Percentiles rank a stretch among this genome's conserved stretches.
Conservation (phyloP, 1,140 invertebrate species). For the Saccostrea glomerata region DNA sequence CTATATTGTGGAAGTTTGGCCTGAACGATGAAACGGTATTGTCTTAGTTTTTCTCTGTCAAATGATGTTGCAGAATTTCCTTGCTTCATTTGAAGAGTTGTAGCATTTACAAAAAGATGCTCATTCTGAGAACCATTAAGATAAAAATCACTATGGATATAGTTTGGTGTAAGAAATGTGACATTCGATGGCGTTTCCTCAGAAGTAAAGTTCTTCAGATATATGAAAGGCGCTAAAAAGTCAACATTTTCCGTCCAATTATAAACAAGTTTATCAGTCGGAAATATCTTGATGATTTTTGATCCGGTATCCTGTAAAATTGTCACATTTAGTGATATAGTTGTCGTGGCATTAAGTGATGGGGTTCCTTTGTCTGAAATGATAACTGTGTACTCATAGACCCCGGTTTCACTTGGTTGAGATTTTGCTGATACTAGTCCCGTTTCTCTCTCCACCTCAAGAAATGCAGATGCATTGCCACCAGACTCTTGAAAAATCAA, state of each 20-base stretch:
- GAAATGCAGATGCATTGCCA: background rate
- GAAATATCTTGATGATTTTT: background rate
- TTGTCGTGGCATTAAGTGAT: background rate
- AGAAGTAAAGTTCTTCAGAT: background rate
- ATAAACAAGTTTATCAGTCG: background rate
- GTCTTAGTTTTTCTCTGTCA: background rate
- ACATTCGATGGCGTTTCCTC: background rate
- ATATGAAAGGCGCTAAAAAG: background rate
- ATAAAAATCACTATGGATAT: background rate
- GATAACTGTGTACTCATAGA: background rate
- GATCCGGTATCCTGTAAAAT: background rate
- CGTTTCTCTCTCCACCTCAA: background rate
- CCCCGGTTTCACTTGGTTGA: background rate
- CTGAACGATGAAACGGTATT: background rate
- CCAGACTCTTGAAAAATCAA: background rate
- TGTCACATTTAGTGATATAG: background rate
- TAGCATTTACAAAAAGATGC: background rate
- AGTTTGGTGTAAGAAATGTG: background rate
- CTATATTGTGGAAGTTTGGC: background rate
- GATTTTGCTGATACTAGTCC: background rate
- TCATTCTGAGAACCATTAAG: background rate
- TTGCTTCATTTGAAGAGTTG: background rate
- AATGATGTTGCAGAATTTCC: background rate
- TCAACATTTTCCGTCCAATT: background rate
- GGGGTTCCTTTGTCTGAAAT: background rate